Percentiles rank a stretch among this genome's conserved stretches.
phyloP scores from a whole-genome alignment of 2,888 invertebrate species.

The Stenichneumon culpator region DNA sequence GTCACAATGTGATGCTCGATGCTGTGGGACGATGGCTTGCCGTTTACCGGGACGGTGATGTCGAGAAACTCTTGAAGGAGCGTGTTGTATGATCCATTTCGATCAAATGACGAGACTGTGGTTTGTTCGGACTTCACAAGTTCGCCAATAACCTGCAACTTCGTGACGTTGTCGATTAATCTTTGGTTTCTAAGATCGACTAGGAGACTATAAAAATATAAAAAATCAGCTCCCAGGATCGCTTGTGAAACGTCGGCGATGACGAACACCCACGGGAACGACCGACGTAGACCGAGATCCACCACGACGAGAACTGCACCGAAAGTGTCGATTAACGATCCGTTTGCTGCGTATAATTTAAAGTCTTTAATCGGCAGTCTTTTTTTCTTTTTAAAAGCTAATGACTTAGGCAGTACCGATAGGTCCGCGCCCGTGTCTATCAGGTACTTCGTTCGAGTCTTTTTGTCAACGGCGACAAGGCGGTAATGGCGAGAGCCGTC shows the following conservation, averaged over 20 bases:
- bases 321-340: slow-evolving; percentile 18
- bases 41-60: slow-evolving; percentile 56
- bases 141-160: no score
- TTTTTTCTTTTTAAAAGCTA: background rate
- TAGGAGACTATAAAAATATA: background rate
- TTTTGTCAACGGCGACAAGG: slow-evolving; percentile 39
- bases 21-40: slow-evolving; percentile 10
- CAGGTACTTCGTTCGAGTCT: slow-evolving; percentile 20
- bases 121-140: background rate
- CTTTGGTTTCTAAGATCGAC: slow-evolving; percentile 8
- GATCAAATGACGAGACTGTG: background rate
- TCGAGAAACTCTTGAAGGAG: slow-evolving; percentile 47
- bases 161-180: slow-evolving; percentile 1
- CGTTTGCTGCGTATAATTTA: slow-evolving; percentile 46
- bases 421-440: slow-evolving; percentile 56
- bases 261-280: slow-evolving; percentile 35
- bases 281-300: background rate
- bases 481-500: slow-evolving; percentile 28
- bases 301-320: slow-evolving; percentile 1
- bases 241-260: slow-evolving; percentile 27
- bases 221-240: slow-evolving; percentile 40
- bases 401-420: slow-evolving; percentile 44
- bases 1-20: slow-evolving; percentile 74
- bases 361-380: background rate
- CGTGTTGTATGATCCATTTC: background rate